Base-by-base conservation (phyloP, 2,888 invertebrate genomes). In the Prenolepis imparis region DNA sequence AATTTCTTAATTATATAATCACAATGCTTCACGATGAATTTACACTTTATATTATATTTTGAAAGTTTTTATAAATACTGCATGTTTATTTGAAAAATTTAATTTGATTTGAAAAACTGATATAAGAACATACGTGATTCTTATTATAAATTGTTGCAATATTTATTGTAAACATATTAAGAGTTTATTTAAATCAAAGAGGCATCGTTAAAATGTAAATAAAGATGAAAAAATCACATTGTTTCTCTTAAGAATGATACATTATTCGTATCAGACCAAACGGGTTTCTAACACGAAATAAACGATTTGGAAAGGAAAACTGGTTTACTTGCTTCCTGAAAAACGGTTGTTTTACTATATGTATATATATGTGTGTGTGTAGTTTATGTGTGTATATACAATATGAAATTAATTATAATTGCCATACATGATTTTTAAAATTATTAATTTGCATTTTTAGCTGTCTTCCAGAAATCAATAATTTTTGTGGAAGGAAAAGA, bases 281-380 rank as follows among this genome's bases (percentile, higher is more conserved):
- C 4, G 5, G 59, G 9, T 28, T 44, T 8, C 24, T 41, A 61
- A 73, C 36, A 39, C 28, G 28, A 52, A 36, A 8, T 70, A 57
- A 59, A 32, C 9, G 12, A 57, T 85, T 85, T 57, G 83, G 85
- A 85, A 88, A 86, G 82, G 80, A 88, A 87, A 89, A 86, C 63
- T 82, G 44, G 82, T 63, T 88, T 84, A 85, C 87, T 84, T 87
- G 86, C 84, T 88, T 84, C 32, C 64, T 39, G 18, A 5, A 52
- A 41, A 57, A 81, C 8, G 3, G 4, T 52, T 52, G 1, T 21
- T 67, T 15, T 44, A 66, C 1, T n/a, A n/a, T n/a, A n/a, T n/a
- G n/a, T 48, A 18, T 4, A 1, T 48, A 3, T 48, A 5, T 48
- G 44, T 48, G 44, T 44, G 12, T 12, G 41, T 41, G 12, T 41